phyloP scores from a whole-genome alignment of 2,888 invertebrate genomes.

The Glaucopsyche alexis region DNA sequence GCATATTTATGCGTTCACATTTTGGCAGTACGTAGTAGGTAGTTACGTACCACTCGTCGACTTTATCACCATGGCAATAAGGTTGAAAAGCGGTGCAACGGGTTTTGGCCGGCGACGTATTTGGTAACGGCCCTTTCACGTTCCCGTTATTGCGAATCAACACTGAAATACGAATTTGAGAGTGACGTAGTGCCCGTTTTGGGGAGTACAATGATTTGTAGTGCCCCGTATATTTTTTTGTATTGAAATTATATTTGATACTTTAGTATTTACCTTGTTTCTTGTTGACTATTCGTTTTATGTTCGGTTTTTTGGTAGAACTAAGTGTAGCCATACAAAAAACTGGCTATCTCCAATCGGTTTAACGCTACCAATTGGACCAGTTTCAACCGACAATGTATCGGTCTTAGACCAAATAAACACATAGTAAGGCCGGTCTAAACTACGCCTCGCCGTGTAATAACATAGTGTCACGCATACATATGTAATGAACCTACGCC shows the following conservation, averaged over 20 bases:
- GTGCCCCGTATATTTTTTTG: background rate
- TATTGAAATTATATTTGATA: background rate
- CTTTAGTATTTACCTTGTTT: background rate
- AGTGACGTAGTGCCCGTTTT: conserved; percentile 1
- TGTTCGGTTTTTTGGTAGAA: background rate
- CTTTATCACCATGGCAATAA: background rate
- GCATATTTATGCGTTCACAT: conserved; percentile 41
- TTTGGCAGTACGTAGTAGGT: conserved; percentile 34
- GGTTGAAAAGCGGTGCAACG: background rate
- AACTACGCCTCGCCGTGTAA: too few species aligned
- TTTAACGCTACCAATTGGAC: too few species aligned
- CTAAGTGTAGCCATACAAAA: background rate
- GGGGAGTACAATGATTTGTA: conserved; percentile 5
- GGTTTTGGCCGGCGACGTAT: background rate
- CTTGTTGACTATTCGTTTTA: background rate
- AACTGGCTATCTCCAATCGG: too few species aligned
- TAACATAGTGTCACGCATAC: too few species aligned
- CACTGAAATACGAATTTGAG: conserved; percentile 10
- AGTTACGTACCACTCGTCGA: conserved; percentile 30
- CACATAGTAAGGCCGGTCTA: too few species aligned
- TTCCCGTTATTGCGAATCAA: conserved; percentile 14
- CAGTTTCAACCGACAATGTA: too few species aligned
- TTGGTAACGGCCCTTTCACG: background rate
- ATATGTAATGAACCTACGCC: too few species aligned
- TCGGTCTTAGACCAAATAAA: too few species aligned